A percentile compares a stretch with the other conserved stretches of the same genome.
phyloP scores from a whole-genome alignment of 2,113 vertebrate species.

The Melanerpes formicivorus region DNA sequence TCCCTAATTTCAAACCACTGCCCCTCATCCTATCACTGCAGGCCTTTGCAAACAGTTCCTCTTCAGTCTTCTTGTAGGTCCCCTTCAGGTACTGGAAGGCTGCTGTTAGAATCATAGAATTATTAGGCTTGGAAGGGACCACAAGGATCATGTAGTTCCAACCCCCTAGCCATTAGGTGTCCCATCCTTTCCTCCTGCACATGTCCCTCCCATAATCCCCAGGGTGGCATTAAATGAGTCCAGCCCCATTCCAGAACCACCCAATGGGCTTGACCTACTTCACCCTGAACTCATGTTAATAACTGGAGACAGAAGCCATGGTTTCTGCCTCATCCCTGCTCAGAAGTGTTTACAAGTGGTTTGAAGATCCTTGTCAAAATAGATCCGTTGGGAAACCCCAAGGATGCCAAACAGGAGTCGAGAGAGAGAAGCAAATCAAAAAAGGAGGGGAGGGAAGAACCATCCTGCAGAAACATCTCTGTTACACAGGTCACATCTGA shows the following conservation, averaged over 20 bases:
- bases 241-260: not conserved
- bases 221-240: not conserved
- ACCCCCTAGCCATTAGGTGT: too few relatives aligned
- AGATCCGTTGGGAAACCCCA: not conserved
- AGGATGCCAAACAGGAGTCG: not conserved
- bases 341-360: not conserved
- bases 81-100: too few relatives aligned
- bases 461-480: slow-evolving; percentile 3
- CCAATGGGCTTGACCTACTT: not conserved
- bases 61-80: too few relatives aligned
- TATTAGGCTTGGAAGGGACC: too few relatives aligned
- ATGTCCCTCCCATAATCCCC: not conserved
- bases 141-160: too few relatives aligned
- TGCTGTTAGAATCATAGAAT: too few relatives aligned
- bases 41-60: too few relatives aligned
- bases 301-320: not conserved
- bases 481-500: slow-evolving; percentile 27
- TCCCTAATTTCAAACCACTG: too few relatives aligned
- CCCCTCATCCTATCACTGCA: too few relatives aligned
- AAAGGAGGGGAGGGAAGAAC: not conserved
- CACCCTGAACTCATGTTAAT: not conserved
- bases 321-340: not conserved
- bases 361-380: not conserved
- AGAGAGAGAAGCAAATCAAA: not conserved
- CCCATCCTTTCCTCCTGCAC: not conserved